Base-by-base conservation (phyloP, 2,113 vertebrate genomes). In the Gallinago undulata region DNA sequence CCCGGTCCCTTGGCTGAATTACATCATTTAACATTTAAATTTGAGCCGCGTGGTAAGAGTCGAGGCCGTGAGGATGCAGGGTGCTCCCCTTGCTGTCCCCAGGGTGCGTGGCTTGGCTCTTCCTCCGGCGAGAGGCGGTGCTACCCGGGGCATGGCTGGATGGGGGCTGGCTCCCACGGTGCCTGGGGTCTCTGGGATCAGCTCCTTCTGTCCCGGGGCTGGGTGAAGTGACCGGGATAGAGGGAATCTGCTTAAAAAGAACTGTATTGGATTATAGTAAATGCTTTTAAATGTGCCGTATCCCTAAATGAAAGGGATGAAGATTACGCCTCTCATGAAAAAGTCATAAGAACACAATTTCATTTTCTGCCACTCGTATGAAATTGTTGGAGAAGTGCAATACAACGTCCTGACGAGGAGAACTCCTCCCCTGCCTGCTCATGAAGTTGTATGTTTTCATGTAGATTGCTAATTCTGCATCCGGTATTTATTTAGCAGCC, bases 101-200 rank as follows among this genome's bases (percentile, higher is more conserved):
- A 17, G 60, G 55, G 22, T 10, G 22, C 7, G 19, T 2, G 6
- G 21, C 11, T 43, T 12, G n/a, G 28, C 10, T 66, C 48, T 45
- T 19, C 30, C 16, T 13, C 2, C 0, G 1, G 15, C 0, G 7
- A 37, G 35, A 31, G 43, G 64, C 3, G 10, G 66, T 1, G 7
- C 10, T 35, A 27, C 64, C 18, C 0, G 10, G 10, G 43, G 16
- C 28, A 31, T 13, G 1, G 57, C 16, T 37, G 72, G 33, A 3
- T 11, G 18, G 11, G 14, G 11, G 9, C 64, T 28, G 50, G 35
- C 1, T 50, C 50, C 25, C 11, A 7, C 0, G 1, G 37, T 19
- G 27, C 31, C 22, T 27, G 3, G 66, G 2, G 47, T 1, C 6
- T 9, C 48, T 79, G 30, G 85, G 53, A 35, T 35, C 0, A 6